These are phyloP conservation scores for Brachyopa scutellaris DNA, from an alignment of 2,888 invertebrate genomes.

Conservation along the genomic window DNA sequence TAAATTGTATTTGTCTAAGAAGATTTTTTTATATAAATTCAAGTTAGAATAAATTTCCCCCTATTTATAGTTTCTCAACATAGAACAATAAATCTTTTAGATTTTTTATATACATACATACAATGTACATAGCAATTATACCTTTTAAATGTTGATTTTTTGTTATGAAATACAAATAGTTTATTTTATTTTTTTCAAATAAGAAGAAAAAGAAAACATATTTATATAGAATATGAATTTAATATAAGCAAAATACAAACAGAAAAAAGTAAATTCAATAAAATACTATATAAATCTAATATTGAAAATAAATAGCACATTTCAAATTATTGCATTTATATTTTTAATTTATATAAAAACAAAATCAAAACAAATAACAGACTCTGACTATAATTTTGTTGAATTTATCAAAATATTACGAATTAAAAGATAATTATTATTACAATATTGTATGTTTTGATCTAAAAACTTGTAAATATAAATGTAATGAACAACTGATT, in stretches of 20 bases:
- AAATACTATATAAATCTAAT: slow-evolving; percentile 5
- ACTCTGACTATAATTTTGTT: slow-evolving; percentile 64
- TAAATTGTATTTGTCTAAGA: slow-evolving; percentile 23
- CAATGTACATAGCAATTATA: not conserved
- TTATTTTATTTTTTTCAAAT: not conserved
- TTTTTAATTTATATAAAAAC: slow-evolving; percentile 23
- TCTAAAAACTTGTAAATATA: slow-evolving; percentile 20
- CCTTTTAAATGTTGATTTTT: slow-evolving; percentile 7
- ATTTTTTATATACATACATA: slow-evolving; percentile 36
- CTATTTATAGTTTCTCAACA: slow-evolving; percentile 11
- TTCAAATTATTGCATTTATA: slow-evolving; percentile 64
- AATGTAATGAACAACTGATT: slow-evolving; percentile 1
- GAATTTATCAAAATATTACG: slow-evolving; percentile 38
- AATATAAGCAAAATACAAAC: slow-evolving; percentile 10
- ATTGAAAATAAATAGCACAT: slow-evolving; percentile 50
- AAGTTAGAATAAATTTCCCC: slow-evolving; percentile 15
- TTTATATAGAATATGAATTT: slow-evolving; percentile 24
- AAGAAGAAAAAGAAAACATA: not conserved
- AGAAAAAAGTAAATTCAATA: slow-evolving; percentile 1
- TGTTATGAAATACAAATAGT: not conserved
- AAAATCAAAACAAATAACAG: slow-evolving; percentile 28
- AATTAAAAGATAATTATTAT: slow-evolving; percentile 1
- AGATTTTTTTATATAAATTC: slow-evolving; percentile 16
- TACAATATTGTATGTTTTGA: not conserved
- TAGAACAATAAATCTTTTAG: slow-evolving; percentile 37